Evolutionary conservation across 2,113 vertebrate species (phyloP).

Genomic region (Aegypius monachus): DNA sequence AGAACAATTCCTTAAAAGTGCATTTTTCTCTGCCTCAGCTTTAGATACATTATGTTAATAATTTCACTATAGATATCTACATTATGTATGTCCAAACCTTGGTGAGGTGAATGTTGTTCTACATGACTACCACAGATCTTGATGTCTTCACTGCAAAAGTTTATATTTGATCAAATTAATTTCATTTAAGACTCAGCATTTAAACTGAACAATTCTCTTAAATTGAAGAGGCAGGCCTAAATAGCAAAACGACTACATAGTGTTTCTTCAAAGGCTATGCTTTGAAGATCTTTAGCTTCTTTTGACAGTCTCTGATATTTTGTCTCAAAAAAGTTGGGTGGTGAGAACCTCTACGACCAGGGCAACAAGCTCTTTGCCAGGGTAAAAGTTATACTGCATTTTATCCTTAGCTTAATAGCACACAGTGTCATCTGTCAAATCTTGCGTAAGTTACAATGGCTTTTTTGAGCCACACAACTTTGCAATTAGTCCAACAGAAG

Average conservation of each 20-base stretch:
- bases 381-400: background rate
- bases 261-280: background rate
- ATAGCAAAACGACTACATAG: background rate
- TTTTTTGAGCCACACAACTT: background rate
- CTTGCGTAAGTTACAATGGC: background rate
- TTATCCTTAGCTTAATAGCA: background rate
- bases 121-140: background rate
- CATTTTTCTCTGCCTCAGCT: background rate
- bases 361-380: background rate
- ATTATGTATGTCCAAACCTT: background rate
- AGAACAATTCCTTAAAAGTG: background rate
- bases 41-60: background rate
- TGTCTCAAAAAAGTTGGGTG: background rate
- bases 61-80: background rate
- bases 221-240: background rate
- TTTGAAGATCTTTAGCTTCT: background rate
- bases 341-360: background rate
- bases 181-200: background rate
- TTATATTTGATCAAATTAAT: background rate
- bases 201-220: background rate
- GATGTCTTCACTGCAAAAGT: background rate
- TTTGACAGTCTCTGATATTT: background rate
- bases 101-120: background rate
- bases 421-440: background rate
- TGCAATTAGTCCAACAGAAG: background rate